phyloP scores from a whole-genome alignment of 2,113 vertebrate species.

The Leuciscus idus region DNA sequence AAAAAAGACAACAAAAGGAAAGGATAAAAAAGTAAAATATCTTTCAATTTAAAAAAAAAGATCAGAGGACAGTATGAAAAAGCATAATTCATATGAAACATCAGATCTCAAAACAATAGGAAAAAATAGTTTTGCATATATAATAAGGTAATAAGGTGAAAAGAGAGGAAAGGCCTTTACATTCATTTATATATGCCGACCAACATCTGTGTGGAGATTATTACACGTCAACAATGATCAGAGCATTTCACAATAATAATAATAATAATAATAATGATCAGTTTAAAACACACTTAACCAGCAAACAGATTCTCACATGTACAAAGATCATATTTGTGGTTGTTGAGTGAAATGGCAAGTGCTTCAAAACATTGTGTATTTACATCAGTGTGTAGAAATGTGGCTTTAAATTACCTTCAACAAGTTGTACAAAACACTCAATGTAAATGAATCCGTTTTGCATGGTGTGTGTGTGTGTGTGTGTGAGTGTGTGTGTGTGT shows the following conservation, averaged over 20 bases:
- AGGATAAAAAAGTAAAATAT: constrained; percentile 74
- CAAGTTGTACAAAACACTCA: constrained; percentile 43
- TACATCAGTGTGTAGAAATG: constrained; percentile 63
- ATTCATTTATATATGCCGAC: constrained; percentile 67
- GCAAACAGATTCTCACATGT: constrained; percentile 58
- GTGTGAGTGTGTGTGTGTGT: neutral
- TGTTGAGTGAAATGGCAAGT: constrained; percentile 45
- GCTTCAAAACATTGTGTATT: constrained; percentile 51
- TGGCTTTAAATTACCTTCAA: constrained; percentile 60
- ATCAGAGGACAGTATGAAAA: constrained; percentile 68
- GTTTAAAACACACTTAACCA: neutral
- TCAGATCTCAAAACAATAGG: constrained; percentile 57
- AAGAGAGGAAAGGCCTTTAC: constrained; percentile 73
- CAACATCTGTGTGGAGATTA: constrained; percentile 62
- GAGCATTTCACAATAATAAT: constrained; percentile 55
- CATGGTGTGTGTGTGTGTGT: neutral
- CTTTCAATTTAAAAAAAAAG: constrained; percentile 72
- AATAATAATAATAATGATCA: constrained; percentile 12
- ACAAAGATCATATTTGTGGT: constrained; percentile 52
- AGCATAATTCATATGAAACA: constrained; percentile 65
- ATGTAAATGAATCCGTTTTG: neutral
- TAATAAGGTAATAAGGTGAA: constrained; percentile 62
- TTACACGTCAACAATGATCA: constrained; percentile 68
- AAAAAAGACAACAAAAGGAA: constrained; percentile 67
- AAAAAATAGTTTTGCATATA: constrained; percentile 68